Evolutionary conservation across 1,140 invertebrate genomes (phyloP).

Genomic region (Euura saliciscinereae): DNA sequence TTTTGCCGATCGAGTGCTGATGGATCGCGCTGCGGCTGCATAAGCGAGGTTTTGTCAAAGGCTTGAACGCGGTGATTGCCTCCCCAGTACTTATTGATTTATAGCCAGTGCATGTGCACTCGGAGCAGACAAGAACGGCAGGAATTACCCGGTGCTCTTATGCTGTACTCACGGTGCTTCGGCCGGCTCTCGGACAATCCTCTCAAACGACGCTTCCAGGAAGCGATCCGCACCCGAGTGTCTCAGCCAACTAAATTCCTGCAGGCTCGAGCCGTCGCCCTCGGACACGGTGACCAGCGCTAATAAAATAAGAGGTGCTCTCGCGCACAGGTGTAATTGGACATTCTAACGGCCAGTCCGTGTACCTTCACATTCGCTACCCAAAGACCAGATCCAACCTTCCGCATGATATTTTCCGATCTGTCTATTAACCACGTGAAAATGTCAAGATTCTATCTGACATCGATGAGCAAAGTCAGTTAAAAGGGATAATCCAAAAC

Average conservation of each 20-base stretch:
- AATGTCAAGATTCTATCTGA: too few relatives aligned
- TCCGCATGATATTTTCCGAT: constrained; percentile 1
- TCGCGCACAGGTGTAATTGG: constrained; percentile 1
- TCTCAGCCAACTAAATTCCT: background rate
- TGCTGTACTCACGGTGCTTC: background rate
- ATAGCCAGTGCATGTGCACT: background rate
- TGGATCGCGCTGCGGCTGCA: background rate
- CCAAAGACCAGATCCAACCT: background rate
- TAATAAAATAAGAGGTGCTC: constrained; percentile 1
- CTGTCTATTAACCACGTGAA: background rate
- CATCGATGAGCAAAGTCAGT: too few relatives aligned
- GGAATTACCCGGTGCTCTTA: background rate
- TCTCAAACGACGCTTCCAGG: background rate
- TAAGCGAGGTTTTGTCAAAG: constrained; percentile 4
- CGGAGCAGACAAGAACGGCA: background rate
- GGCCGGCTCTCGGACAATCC: background rate
- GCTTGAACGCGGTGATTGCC: background rate
- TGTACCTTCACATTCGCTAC: background rate
- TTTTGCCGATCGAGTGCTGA: background rate
- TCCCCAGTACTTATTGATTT: background rate
- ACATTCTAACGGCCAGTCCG: background rate
- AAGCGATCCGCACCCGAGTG: background rate
- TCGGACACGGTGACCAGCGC: background rate
- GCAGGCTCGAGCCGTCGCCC: background rate
- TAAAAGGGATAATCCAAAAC: too few relatives aligned